Evolutionary conservation across 2,888 invertebrate genomes (phyloP).

Genomic region (Drosophila cognata): DNA sequence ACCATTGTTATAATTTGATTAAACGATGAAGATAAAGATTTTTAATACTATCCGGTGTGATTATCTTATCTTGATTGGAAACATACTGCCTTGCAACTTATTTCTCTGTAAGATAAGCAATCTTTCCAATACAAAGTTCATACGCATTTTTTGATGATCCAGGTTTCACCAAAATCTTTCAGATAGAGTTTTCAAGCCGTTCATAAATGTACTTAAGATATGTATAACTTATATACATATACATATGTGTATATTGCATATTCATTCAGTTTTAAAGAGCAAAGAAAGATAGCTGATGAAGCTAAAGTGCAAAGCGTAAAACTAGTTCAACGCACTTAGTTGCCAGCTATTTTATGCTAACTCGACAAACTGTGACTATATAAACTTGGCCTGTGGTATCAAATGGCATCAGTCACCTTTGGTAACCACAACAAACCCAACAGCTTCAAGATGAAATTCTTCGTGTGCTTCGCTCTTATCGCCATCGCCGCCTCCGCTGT

Average conservation of each 20-base stretch:
- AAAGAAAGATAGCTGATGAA: constrained; percentile 36
- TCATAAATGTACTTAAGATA: neutral
- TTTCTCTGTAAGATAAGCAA: neutral
- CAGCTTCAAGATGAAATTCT: constrained; percentile 77
- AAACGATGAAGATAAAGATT: neutral
- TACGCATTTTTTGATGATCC: neutral
- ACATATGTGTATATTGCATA: neutral
- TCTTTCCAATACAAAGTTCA: neutral
- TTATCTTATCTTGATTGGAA: neutral
- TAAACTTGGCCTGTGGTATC: constrained; percentile 36
- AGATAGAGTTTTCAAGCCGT: neutral
- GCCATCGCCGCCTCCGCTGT: constrained; percentile 59
- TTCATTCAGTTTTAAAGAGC: neutral
- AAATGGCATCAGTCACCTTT: constrained; percentile 71
- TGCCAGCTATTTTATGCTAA: constrained; percentile 52
- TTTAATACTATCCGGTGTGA: neutral
- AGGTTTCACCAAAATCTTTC: neutral
- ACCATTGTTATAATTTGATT: neutral
- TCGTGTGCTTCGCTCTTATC: constrained; percentile 72
- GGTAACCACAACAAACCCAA: constrained; percentile 42
- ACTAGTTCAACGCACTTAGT: constrained; percentile 56
- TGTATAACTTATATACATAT: neutral
- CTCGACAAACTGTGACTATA: constrained; percentile 65
- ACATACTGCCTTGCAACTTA: neutral
- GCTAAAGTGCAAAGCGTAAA: constrained; percentile 32